Evolutionary conservation across 2,888 invertebrate species (phyloP), one percentile per base, ranked within the genome.

Genomic region (Cephus runcator): DNA sequence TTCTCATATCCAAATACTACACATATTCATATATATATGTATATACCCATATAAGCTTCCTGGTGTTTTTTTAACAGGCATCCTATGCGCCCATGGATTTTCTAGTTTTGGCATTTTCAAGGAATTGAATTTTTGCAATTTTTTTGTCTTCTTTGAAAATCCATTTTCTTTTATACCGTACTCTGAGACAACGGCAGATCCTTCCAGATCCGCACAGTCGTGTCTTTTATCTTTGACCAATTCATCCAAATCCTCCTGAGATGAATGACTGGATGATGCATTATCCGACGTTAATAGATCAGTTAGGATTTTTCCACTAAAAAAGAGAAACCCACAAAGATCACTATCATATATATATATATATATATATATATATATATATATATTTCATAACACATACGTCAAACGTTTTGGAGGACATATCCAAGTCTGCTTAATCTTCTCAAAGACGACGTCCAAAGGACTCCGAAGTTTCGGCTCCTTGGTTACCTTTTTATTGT

Each of bases 341-440:
- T 23, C 56, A 2, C 23, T 56, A 6, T 56, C 23, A 23, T 23
- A 56, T 6, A 6, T 23, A 4, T 6, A 11, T 34, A 35, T 35
- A 35, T 11, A n/a, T n/a, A n/a, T n/a, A n/a, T 31, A 11, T 35
- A 35, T 35, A 35, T 23, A 31, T 31, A 31, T 31, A 31, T 2
- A 31, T 31, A 31, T 6, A 9, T 23, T 23, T 56, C 56, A 23
- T 56, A 23, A 6, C 15, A 56, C 69, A 76, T 77, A 82, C 83
- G 79, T 83, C 56, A 75, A 69, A 33, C 82, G 78, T 30, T 79
- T 78, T n/a, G 78, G 79, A 69, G 81, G 77, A 69, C 75, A 69
- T 68, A 77, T 76, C 77, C 79, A 76, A 35, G 79, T 80, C 35
- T 77, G 73, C 56, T 79, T 73, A 69, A 81, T 79, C 76, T 78